Evolutionary conservation across 2,113 vertebrate species (phyloP).

Genomic region (Scytalopus superciliaris): DNA sequence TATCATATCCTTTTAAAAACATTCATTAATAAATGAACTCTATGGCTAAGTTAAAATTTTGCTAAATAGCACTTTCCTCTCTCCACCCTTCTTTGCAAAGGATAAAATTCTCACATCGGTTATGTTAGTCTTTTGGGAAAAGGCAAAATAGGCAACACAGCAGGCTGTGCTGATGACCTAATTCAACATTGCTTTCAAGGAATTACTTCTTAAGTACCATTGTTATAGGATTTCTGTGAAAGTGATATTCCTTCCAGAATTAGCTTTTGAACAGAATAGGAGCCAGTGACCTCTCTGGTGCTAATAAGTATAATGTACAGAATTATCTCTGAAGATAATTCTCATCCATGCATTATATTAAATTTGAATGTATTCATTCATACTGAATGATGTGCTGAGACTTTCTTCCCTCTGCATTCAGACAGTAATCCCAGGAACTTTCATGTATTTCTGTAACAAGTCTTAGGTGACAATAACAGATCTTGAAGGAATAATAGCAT

Average conservation of each 20-base stretch:
- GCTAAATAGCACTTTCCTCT: neutral
- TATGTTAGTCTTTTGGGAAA: neutral
- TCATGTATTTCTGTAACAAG: neutral
- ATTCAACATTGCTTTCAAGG: neutral
- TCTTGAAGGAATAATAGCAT: neutral
- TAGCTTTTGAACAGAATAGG: neutral
- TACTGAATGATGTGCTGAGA: neutral
- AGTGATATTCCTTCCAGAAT: neutral
- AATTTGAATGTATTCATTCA: neutral
- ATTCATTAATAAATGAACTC: neutral
- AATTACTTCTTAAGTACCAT: neutral
- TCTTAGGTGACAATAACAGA: neutral
- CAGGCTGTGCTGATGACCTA: neutral
- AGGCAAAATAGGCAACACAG: neutral
- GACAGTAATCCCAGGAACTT: neutral
- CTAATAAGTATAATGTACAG: neutral
- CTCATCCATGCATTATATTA: neutral
- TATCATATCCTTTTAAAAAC: neutral
- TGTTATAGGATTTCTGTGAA: conserved; percentile 8
- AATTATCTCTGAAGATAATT: conserved; percentile 13
- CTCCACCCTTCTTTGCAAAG: neutral
- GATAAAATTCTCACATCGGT: neutral
- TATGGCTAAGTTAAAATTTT: neutral
- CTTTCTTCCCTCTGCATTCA: neutral
- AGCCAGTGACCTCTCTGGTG: neutral